These are phyloP conservation scores for Calidris pugnax DNA, from an alignment of 2,113 vertebrate genomes.

Conservation along the genomic window DNA sequence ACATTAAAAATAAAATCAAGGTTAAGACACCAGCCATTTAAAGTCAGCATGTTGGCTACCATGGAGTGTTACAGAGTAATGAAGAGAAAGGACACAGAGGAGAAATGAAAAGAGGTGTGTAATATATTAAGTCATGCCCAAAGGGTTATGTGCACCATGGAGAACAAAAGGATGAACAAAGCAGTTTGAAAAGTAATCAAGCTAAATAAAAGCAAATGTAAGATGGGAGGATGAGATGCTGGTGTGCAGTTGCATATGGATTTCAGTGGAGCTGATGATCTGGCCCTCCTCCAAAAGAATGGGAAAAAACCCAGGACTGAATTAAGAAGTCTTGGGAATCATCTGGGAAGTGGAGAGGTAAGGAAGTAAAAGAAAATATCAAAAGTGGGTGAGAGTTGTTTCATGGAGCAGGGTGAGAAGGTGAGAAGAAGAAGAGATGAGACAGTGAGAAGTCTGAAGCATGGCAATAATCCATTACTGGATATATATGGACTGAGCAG, in stretches of 20 bases:
- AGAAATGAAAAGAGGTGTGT: slow-evolving; percentile 41
- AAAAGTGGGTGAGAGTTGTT: not conserved
- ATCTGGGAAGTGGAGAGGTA: not conserved
- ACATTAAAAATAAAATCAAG: slow-evolving; percentile 40
- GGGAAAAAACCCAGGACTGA: not conserved
- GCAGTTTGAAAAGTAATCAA: slow-evolving; percentile 38
- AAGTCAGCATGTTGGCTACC: not conserved
- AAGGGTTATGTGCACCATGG: slow-evolving; percentile 42
- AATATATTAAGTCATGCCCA: slow-evolving; percentile 54
- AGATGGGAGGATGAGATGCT: not conserved
- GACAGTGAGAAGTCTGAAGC: not conserved
- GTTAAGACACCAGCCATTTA: slow-evolving; percentile 38
- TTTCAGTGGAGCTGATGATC: not conserved
- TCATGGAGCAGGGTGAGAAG: not conserved
- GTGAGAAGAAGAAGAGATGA: not conserved
- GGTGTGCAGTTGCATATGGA: not conserved
- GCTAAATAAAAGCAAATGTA: not conserved
- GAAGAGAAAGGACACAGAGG: slow-evolving; percentile 60
- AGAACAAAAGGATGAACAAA: slow-evolving; percentile 31
- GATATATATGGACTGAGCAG: not conserved
- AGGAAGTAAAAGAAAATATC: not conserved
- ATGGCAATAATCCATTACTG: not conserved
- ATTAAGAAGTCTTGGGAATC: not conserved
- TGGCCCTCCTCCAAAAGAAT: not conserved
- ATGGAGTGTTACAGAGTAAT: slow-evolving; percentile 27